Conservation (phyloP, 2,888 invertebrate genomes). For the Rhagium mordax region DNA sequence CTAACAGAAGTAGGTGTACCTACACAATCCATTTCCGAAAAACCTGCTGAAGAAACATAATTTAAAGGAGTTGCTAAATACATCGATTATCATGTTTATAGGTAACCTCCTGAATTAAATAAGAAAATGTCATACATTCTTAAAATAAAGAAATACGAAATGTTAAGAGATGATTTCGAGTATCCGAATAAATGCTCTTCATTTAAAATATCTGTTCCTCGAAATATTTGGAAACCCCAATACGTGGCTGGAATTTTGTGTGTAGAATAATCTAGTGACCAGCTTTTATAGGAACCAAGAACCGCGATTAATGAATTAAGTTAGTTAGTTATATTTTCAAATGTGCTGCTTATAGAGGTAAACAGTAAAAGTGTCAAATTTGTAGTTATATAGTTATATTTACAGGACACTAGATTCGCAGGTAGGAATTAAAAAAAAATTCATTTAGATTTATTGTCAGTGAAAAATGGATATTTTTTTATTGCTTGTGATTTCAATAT, state of each 20-base stretch:
- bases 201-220: background rate
- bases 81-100: background rate
- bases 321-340: too few relatives aligned
- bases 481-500: too few relatives aligned
- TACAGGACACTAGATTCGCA: too few relatives aligned
- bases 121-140: background rate
- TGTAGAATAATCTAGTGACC: background rate
- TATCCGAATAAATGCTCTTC: background rate
- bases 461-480: too few relatives aligned
- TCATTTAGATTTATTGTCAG: too few relatives aligned
- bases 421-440: too few relatives aligned
- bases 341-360: too few relatives aligned
- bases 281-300: too few relatives aligned
- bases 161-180: background rate
- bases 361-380: too few relatives aligned
- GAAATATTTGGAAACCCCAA: background rate
- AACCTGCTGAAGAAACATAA: background rate
- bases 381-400: too few relatives aligned
- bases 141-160: background rate
- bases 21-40: background rate
- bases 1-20: background rate
- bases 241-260: background rate
- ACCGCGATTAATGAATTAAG: too few relatives aligned
- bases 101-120: background rate
- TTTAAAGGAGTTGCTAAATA: background rate